A percentile compares a stretch with the other conserved stretches of the same genome.
Evolutionary conservation across 2,888 invertebrate species (phyloP).

Genomic region (Thymelicus acteon): DNA sequence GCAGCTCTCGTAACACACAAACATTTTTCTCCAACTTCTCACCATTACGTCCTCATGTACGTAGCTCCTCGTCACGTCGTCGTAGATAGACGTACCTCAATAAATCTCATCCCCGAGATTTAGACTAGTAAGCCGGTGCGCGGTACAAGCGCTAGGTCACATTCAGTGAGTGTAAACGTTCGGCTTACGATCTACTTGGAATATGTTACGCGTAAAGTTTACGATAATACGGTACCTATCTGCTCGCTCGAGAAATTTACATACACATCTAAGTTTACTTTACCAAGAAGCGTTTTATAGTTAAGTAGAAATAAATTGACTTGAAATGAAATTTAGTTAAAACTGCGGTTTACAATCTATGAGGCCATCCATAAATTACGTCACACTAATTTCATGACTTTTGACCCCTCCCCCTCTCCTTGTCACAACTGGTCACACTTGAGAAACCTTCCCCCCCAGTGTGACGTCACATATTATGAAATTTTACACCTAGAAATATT

Average conservation of each 20-base stretch:
- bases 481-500: no score
- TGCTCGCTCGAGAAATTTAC: neutral
- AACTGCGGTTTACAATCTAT: no score
- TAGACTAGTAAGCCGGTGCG: conserved; percentile 3
- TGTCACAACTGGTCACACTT: no score
- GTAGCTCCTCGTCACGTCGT: neutral
- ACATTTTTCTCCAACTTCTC: neutral
- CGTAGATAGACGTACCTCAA: neutral
- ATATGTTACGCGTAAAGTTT: conserved; percentile 1
- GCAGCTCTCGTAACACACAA: neutral
- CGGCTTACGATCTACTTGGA: neutral
- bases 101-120: conserved; percentile 11
- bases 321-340: neutral
- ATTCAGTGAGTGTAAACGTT: neutral
- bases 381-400: no score
- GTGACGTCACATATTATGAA: no score
- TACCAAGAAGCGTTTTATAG: neutral
- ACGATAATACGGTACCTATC: neutral
- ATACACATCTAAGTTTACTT: neutral
- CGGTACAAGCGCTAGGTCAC: neutral
- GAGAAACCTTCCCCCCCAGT: no score
- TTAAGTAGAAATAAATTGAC: neutral
- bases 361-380: no score
- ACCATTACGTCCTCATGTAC: neutral
- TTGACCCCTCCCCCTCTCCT: no score